phyloP scores from a whole-genome alignment of 2,888 invertebrate genomes.

The Terebella lapidaria region DNA sequence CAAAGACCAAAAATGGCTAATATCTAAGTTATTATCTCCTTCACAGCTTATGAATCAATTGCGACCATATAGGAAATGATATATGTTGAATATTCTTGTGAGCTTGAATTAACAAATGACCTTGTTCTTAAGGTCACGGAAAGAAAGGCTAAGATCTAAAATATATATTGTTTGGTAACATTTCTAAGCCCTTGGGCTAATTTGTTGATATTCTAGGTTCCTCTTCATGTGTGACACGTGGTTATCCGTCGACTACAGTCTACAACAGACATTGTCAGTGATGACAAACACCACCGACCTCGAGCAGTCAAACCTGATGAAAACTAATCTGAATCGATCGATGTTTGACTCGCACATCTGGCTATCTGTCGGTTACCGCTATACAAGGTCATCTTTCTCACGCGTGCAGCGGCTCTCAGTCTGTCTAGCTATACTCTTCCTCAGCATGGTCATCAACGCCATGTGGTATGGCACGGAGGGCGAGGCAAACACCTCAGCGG shows the following conservation, averaged over 20 bases:
- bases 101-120: not conserved
- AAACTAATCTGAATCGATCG: slow-evolving; percentile 8
- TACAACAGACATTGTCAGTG: slow-evolving; percentile 40
- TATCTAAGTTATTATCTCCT: no score
- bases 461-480: slow-evolving; percentile 25
- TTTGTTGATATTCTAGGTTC: slow-evolving; percentile 15
- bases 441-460: slow-evolving; percentile 34
- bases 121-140: not conserved
- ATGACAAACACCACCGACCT: slow-evolving; percentile 18
- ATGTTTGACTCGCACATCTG: slow-evolving; percentile 52
- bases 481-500: not conserved
- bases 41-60: no score
- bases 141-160: no score
- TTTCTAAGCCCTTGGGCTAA: no score
- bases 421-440: slow-evolving; percentile 30
- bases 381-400: slow-evolving; percentile 49
- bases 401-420: slow-evolving; percentile 39
- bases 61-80: no score
- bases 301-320: slow-evolving; percentile 2
- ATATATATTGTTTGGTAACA: no score
- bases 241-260: slow-evolving; percentile 52
- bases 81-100: no score
- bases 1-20: no score
- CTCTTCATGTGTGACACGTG: slow-evolving; percentile 46
- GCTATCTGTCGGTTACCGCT: slow-evolving; percentile 53